Evolutionary conservation across 2,113 vertebrate genomes (phyloP), one percentile per base, ranked within the genome.

Genomic region (Dendrocopos noguchii): DNA sequence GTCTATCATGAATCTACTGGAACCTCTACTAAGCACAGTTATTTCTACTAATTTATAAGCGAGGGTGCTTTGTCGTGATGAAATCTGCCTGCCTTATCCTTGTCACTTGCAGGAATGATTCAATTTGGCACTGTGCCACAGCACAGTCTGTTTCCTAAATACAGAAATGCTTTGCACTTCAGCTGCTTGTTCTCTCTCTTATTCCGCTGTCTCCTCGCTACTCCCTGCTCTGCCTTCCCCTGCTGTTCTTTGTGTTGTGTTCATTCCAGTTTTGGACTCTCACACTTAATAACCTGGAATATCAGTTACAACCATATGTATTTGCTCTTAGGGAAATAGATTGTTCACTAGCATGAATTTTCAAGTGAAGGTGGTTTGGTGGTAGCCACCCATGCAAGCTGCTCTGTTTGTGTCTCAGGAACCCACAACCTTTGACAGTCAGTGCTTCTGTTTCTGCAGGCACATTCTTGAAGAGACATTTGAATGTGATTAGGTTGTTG

Each of bases 141-240:
- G 92, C 92, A 94, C 93, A 94, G 33, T 75, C 87, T 95, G 93
- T 94, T 95, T 95, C 93, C 91, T 95, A 95, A 95, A 95, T 74
- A 83, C 61, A 63, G 91, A 84, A 86, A 90, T 92, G 59, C 80
- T 93, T 94, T 91, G 79, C 75, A 66, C 65, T 95, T 95, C 46
- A 79, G 1, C 88, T 92, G 84, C 84, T 87, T 89, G 12, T 93
- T 93, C 87, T 84, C 52, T 28, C 31, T 87, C 17, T 89, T 80
- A 55, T 22, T 80, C 85, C 72, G 80, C 82, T 90, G 31, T 57
- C 60, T 94, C 56, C 56, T 80, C 21, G 22, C 15, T 89, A 87
- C 60, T 82, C 46, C 15, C 34, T 70, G 29, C 20, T 82, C 34
- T 95, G 71, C 63, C 15, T 78, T 81, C 76, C 36, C 82, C 1